Conservation (phyloP, 2,888 invertebrate genomes). For the Drosophila nr. medialis region DNA sequence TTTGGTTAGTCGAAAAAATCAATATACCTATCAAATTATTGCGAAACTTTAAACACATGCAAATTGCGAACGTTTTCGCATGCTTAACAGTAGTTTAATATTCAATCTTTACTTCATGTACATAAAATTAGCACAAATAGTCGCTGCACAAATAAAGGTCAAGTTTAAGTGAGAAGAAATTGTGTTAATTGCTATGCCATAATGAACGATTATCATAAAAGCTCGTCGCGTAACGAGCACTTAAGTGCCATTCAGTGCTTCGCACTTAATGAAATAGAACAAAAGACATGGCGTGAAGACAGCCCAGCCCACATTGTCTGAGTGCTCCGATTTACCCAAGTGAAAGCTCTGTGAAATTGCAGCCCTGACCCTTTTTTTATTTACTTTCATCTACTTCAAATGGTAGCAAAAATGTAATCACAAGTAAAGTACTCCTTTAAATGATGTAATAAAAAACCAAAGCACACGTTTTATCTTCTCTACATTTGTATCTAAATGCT, state of each 20-base stretch:
- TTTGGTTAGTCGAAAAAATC: constrained; percentile 39
- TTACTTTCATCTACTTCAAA: constrained; percentile 23
- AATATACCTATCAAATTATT: constrained; percentile 29
- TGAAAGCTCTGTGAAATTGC: constrained; percentile 39
- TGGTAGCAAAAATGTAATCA: constrained; percentile 36
- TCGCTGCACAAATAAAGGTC: constrained; percentile 41
- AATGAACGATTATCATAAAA: constrained; percentile 52
- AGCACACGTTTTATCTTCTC: constrained; percentile 21
- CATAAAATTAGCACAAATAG: constrained; percentile 15
- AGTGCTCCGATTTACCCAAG: constrained; percentile 20
- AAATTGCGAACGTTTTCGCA: constrained; percentile 13
- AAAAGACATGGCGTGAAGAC: constrained; percentile 23
- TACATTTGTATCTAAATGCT: background rate
- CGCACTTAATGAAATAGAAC: constrained; percentile 39
- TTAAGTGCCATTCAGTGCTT: constrained; percentile 27
- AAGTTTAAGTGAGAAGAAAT: constrained; percentile 54
- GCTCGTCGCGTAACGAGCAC: constrained; percentile 23
- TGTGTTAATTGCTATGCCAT: constrained; percentile 59
- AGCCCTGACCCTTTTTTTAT: constrained; percentile 38
- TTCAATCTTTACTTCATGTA: constrained; percentile 3
- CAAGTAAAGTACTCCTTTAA: constrained; percentile 30
- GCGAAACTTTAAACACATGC: constrained; percentile 18
- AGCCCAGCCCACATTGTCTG: constrained; percentile 3
- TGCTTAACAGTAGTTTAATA: constrained; percentile 11
- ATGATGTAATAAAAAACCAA: constrained; percentile 68